Conservation (phyloP, 2,113 vertebrate species). For the Amazona vittata region DNA sequence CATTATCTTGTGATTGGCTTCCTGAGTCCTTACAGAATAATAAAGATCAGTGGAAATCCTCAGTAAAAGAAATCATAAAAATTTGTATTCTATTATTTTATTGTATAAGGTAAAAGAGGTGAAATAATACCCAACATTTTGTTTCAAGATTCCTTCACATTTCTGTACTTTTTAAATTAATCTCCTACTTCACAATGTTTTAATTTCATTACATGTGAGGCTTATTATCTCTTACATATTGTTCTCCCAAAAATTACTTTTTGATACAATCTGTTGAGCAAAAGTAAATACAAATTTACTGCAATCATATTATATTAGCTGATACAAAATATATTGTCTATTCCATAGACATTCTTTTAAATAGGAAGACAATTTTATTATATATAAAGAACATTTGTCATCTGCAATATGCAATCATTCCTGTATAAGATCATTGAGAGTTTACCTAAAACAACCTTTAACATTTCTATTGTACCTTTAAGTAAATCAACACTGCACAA, state of each 20-base stretch:
- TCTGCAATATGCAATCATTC: not conserved
- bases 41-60: not conserved
- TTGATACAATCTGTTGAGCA: not conserved
- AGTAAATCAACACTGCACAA: not conserved
- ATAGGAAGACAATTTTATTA: not conserved
- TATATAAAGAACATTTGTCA: not conserved
- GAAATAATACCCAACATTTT: not conserved
- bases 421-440: not conserved
- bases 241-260: no score
- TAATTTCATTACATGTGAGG: not conserved
- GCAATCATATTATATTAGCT: not conserved
- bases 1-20: not conserved
- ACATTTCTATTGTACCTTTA: not conserved
- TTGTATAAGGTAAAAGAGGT: not conserved
- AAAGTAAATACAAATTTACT: not conserved
- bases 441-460: not conserved
- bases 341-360: not conserved
- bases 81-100: not conserved
- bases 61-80: not conserved
- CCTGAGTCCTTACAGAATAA: not conserved
- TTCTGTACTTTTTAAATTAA: not conserved
- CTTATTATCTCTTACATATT: no score
- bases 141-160: not conserved
- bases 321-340: not conserved
- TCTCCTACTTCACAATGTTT: not conserved